These are phyloP conservation scores for Apocheima hispidaria DNA, from an alignment of 2,888 invertebrate genomes.

Conservation along the genomic window DNA sequence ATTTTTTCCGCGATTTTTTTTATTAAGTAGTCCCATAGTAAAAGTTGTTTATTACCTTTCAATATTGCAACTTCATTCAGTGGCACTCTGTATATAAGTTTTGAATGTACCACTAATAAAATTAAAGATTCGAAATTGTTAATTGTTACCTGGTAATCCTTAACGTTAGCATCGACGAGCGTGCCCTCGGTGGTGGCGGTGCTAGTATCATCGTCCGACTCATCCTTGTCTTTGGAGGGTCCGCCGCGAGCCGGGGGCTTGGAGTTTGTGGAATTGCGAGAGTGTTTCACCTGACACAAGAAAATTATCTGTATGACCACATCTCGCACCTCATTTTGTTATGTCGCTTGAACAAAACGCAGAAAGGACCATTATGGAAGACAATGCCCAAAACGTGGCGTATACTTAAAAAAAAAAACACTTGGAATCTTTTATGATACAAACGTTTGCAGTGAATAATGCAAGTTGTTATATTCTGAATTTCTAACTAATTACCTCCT, in stretches of 20 bases:
- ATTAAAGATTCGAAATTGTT: not conserved
- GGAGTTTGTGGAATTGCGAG: constrained; percentile 62
- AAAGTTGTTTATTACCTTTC: not conserved
- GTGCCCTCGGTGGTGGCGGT: constrained; percentile 89
- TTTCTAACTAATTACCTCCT: no score
- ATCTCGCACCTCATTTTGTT: not conserved
- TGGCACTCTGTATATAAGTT: no score
- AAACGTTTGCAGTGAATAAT: no score
- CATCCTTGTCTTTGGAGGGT: constrained; percentile 75
- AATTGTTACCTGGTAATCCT: constrained; percentile 81
- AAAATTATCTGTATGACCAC: not conserved
- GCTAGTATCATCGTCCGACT: constrained; percentile 85
- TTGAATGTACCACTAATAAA: no score
- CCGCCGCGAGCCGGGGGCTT: constrained; percentile 80
- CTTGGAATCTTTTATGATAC: no score
- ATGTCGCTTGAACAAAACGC: not conserved
- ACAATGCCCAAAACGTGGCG: no score
- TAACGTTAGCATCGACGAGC: constrained; percentile 86
- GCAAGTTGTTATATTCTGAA: no score
- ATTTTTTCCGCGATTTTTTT: no score
- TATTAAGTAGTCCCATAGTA: not conserved
- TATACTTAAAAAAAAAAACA: no score
- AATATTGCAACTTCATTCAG: not conserved
- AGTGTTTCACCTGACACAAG: constrained; percentile 72
- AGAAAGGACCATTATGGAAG: not conserved